phyloP scores from a whole-genome alignment of 2,113 vertebrate species.

The Fregetta grallaria region DNA sequence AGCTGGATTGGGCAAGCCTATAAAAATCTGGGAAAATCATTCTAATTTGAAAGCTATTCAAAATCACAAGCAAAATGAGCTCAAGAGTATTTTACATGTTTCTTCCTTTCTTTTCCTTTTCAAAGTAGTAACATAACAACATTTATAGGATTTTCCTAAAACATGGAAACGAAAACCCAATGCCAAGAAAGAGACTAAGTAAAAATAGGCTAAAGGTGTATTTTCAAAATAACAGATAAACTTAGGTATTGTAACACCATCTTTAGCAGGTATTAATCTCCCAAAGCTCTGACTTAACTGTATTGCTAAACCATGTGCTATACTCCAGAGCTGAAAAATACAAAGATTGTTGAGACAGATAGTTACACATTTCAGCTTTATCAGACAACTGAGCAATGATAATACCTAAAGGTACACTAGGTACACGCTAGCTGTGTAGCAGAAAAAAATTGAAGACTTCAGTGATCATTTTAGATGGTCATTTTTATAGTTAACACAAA shows the following conservation, averaged over 20 bases:
- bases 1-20: slow-evolving; percentile 84
- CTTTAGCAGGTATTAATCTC: background rate
- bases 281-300: background rate
- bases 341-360: background rate
- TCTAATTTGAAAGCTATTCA: slow-evolving; percentile 83
- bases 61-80: slow-evolving; percentile 76
- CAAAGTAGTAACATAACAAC: slow-evolving; percentile 68
- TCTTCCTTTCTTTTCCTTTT: slow-evolving; percentile 56
- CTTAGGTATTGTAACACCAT: background rate
- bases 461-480: background rate
- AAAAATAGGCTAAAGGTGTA: slow-evolving; percentile 18
- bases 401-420: background rate
- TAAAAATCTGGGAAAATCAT: slow-evolving; percentile 78
- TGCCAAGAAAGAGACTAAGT: slow-evolving; percentile 27
- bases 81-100: slow-evolving; percentile 75
- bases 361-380: background rate
- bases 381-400: background rate
- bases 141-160: slow-evolving; percentile 74
- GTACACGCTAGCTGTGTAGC: background rate
- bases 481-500: background rate
- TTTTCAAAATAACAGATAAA: slow-evolving; percentile 2
- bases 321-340: background rate
- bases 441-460: background rate
- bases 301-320: background rate
- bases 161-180: slow-evolving; percentile 41